Percentiles rank a stretch among this genome's conserved stretches.
These are phyloP conservation scores for Eupeodes luniger DNA, from an alignment of 2,888 invertebrate genomes.

Conservation along the genomic window DNA sequence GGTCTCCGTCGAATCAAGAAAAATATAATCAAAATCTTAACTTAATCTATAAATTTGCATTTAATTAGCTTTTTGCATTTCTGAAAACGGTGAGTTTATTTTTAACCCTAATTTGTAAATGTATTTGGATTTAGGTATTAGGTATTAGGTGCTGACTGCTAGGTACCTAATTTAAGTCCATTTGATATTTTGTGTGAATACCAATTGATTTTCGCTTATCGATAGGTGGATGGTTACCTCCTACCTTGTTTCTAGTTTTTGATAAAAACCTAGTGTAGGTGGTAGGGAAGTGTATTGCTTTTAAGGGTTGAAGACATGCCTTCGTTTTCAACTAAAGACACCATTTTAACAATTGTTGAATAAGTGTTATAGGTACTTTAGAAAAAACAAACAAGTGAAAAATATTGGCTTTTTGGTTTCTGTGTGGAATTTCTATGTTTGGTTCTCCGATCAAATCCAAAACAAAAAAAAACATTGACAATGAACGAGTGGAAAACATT, in stretches of 20 bases:
- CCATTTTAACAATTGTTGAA: slow-evolving; percentile 20
- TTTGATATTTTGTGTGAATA: background rate
- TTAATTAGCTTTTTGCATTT: slow-evolving; percentile 51
- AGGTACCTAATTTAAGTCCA: too few species aligned
- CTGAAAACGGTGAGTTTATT: slow-evolving; percentile 48
- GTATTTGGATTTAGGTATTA: too few species aligned
- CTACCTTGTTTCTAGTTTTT: background rate
- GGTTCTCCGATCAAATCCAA: background rate
- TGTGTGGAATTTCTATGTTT: background rate
- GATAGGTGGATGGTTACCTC: background rate
- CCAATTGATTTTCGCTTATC: slow-evolving; percentile 22
- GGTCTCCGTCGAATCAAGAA: slow-evolving; percentile 15
- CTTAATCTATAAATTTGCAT: slow-evolving; percentile 41
- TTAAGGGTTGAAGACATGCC: slow-evolving; percentile 15
- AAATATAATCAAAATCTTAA: slow-evolving; percentile 2
- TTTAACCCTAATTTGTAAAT: background rate
- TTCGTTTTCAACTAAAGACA: background rate
- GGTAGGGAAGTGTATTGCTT: background rate
- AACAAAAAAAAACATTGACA: slow-evolving; percentile 17
- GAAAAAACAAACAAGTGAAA: slow-evolving; percentile 10
- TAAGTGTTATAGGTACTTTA: background rate
- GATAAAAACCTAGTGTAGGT: background rate
- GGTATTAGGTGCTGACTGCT: too few species aligned
- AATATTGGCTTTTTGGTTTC: slow-evolving; percentile 7
- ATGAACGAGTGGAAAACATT: slow-evolving; percentile 40